Base-by-base conservation (phyloP, 2,888 invertebrate genomes). In the Tetropium fuscum region DNA sequence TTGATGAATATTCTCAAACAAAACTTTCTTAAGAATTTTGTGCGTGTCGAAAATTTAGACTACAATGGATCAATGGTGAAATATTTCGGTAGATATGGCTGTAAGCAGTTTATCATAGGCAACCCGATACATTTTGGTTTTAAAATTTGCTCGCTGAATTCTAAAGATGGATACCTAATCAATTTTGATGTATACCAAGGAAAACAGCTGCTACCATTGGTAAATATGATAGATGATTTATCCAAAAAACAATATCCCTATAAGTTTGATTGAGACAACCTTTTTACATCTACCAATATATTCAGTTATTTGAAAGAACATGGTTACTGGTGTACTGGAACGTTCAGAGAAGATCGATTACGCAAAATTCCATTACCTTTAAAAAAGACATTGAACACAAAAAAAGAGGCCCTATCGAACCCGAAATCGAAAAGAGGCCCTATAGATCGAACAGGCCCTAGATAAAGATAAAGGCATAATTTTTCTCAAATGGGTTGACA, bases 291-390 rank as follows among this genome's bases (percentile, higher is more conserved):
- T 3, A 8, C 5, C 4, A 15, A 4, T 15, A 5, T 13, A 6
- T 15, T 22, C 7, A 22, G 7, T 7, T 22, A 5, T 7, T 22
- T 22, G 22, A 22, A 7, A 22, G 3, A 3, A 3, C 3, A 22
- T 7, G 22, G 22, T 22, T 70, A 70, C 64, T 49, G 47, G 53
- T 66, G 53, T 10, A 67, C 71, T 7, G 74, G 70, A 11, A 73
- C 71, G 6, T 20, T 60, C 15, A 47, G 71, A 8, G 67, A 69
- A 48, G 66, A 73, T 49, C 49, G 65, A 45, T 47, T 71, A 49
- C 66, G 68, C 13, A 10, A 45, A 44, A 19, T 7, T 19, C 44
- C 47, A 38, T 49, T 55, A 10, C 38, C 55, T 19, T 4, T 19
- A n/a, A 11, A 41, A 2, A 41, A 18, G 20, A 20, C 8, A 10